Evolutionary conservation across 2,113 vertebrate species (phyloP).

Genomic region (Synodontis membranacea): DNA sequence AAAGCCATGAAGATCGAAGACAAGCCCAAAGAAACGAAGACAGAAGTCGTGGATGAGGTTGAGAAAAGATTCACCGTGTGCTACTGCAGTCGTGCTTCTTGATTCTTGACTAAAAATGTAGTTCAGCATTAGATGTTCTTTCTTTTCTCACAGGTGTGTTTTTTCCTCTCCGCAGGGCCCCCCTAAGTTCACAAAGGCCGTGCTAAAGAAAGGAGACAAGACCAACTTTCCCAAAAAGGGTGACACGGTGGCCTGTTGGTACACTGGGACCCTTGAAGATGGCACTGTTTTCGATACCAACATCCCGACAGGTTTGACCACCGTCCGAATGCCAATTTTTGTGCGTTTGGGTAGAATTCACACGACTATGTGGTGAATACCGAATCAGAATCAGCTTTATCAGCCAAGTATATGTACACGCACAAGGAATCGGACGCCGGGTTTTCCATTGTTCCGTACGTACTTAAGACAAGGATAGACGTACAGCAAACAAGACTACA

Average conservation of each 20-base stretch:
- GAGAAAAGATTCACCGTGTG: not conserved
- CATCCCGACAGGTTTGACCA: conserved; percentile 76
- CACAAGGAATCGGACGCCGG: too few relatives aligned
- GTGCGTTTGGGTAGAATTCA: not conserved
- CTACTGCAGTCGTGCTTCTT: not conserved
- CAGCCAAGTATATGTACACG: too few relatives aligned
- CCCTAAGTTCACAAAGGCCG: conserved; percentile 85
- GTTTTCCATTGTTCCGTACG: too few relatives aligned
- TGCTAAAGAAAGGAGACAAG: conserved; percentile 95
- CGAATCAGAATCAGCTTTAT: too few relatives aligned
- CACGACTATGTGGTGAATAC: not conserved
- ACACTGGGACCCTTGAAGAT: conserved; percentile 88
- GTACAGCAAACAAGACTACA: too few relatives aligned
- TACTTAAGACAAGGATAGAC: too few relatives aligned
- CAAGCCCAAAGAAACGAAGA: conserved; percentile 79
- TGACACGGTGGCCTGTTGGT: conserved; percentile 94
- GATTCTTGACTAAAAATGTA: too few relatives aligned
- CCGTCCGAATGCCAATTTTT: not conserved
- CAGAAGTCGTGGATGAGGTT: conserved; percentile 84
- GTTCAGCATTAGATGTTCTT: not conserved
- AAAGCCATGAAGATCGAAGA: conserved; percentile 83
- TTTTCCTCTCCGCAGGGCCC: conserved; percentile 78
- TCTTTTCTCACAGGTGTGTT: not conserved
- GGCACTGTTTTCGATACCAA: conserved; percentile 97
- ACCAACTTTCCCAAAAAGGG: conserved; percentile 94